Evolutionary conservation across 2,888 invertebrate genomes (phyloP).

Genomic region (Machimus rusticus): DNA sequence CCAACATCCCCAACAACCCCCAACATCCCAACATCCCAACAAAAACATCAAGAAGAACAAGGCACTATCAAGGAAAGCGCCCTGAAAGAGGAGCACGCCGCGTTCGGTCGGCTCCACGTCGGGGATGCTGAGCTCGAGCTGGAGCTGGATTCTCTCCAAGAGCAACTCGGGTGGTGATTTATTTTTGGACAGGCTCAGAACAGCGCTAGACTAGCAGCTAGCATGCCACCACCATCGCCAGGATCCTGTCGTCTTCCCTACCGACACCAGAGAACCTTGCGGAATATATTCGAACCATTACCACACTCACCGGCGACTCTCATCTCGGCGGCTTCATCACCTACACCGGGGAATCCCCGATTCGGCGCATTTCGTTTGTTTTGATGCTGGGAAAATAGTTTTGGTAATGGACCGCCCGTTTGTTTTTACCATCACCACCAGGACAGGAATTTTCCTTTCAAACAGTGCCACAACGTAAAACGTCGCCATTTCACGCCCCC

Average conservation of each 20-base stretch:
- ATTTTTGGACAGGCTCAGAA: neutral
- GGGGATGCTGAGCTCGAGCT: neutral
- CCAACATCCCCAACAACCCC: neutral
- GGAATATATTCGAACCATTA: conserved; percentile 4
- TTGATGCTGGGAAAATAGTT: conserved; percentile 35
- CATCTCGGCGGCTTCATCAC: neutral
- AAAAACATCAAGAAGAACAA: neutral
- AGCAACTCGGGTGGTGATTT: neutral
- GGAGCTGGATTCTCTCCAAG: neutral
- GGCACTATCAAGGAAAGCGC: neutral
- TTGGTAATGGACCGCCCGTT: conserved; percentile 8
- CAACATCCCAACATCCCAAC: neutral
- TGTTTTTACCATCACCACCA: conserved; percentile 5
- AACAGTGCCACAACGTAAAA: neutral
- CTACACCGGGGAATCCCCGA: neutral
- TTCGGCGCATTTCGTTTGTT: conserved; percentile 43
- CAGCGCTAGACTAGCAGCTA: neutral
- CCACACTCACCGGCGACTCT: neutral
- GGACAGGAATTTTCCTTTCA: neutral
- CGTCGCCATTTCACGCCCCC: neutral
- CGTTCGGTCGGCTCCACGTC: neutral
- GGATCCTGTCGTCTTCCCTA: neutral
- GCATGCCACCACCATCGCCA: neutral
- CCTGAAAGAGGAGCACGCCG: neutral
- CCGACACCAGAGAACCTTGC: conserved; percentile 31